Evolutionary conservation across 2,113 vertebrate species (phyloP).

Genomic region (Peromyscus polionotus): DNA sequence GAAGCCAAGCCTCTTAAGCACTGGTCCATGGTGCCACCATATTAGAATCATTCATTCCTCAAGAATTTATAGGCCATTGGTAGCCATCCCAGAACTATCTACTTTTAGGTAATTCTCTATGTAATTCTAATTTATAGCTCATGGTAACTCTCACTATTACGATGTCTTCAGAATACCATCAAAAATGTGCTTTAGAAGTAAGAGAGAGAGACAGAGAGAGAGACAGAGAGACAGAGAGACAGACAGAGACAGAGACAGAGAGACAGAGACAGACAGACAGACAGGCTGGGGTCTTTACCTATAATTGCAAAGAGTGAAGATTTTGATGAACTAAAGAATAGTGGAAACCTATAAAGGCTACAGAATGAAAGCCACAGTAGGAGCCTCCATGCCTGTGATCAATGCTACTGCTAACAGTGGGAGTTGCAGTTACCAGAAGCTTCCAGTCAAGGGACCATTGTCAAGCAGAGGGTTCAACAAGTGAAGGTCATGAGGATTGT

Average conservation of each 20-base stretch:
- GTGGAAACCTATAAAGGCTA: too few relatives aligned
- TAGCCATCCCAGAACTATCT: not conserved
- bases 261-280: not conserved
- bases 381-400: not conserved
- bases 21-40: not conserved
- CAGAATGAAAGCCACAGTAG: not conserved
- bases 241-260: too few relatives aligned
- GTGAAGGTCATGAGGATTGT: not conserved
- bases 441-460: not conserved
- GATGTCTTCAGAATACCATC: not conserved
- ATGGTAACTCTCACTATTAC: not conserved
- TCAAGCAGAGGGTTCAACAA: not conserved
- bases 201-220: too few relatives aligned
- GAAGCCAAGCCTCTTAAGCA: not conserved
- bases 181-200: not conserved
- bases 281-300: not conserved
- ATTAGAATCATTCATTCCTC: not conserved
- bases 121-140: not conserved
- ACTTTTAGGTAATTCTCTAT: not conserved
- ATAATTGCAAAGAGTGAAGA: not conserved
- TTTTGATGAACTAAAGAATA: not conserved
- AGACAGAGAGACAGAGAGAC: not conserved
- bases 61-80: not conserved
- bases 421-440: not conserved
- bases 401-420: not conserved